Evolutionary conservation across 2,113 vertebrate species (phyloP).

Genomic region (Astur gentilis): DNA sequence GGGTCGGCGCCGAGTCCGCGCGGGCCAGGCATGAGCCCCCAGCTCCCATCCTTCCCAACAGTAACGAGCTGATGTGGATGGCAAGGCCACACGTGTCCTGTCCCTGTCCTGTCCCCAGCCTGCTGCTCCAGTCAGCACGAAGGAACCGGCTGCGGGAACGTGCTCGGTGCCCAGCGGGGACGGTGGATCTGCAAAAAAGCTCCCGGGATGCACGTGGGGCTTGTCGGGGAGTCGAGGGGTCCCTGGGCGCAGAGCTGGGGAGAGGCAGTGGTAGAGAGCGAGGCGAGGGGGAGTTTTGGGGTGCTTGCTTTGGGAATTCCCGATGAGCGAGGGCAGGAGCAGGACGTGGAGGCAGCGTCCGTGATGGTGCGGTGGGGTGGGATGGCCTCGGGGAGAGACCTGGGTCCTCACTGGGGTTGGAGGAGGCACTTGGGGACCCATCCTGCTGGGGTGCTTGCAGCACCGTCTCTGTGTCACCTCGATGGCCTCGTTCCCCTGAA

Average conservation of each 20-base stretch:
- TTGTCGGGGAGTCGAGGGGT: fast-evolving
- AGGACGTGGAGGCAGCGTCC: fast-evolving
- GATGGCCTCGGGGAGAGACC: fast-evolving
- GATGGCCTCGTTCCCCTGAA: fast-evolving
- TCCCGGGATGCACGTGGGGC: background rate
- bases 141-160: fast-evolving
- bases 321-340: background rate
- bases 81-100: background rate
- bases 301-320: background rate
- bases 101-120: background rate
- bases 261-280: background rate
- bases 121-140: background rate
- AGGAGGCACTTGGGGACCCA: fast-evolving
- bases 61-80: fast-evolving
- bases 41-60: fast-evolving
- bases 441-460: background rate
- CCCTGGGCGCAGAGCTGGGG: background rate
- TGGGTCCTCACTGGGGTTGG: fast-evolving
- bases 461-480: background rate
- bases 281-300: background rate
- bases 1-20: background rate
- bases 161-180: background rate
- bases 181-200: background rate
- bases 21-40: background rate
- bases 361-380: background rate